Percentiles rank a stretch among this genome's conserved stretches.
These are phyloP conservation scores for Microtus oregoni DNA, from an alignment of 2,113 vertebrate genomes.

Conservation along the genomic window DNA sequence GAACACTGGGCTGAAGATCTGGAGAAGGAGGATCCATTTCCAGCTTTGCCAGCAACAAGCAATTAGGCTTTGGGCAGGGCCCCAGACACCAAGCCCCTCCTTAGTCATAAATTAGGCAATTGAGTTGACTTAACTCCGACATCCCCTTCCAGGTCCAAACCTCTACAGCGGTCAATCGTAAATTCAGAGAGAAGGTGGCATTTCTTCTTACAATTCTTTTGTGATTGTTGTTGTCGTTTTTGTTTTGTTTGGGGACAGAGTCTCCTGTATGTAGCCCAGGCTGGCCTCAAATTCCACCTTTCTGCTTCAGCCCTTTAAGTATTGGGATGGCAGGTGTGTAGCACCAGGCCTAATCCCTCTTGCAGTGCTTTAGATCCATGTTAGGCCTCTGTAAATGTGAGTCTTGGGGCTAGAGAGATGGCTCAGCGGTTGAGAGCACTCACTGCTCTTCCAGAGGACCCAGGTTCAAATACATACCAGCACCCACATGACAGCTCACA, in stretches of 20 bases:
- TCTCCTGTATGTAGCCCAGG: not conserved
- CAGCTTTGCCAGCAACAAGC: constrained; percentile 4
- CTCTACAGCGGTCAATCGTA: not conserved
- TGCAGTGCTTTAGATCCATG: not conserved
- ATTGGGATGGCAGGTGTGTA: not conserved
- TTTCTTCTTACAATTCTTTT: not conserved
- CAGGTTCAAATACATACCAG: too few relatives aligned
- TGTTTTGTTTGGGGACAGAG: not conserved
- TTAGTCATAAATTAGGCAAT: not conserved
- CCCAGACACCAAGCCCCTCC: not conserved
- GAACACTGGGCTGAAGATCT: not conserved
- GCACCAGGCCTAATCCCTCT: not conserved
- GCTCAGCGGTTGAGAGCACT: too few relatives aligned
- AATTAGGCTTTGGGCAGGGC: not conserved
- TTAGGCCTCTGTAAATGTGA: not conserved
- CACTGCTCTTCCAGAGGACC: too few relatives aligned
- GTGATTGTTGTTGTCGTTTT: not conserved
- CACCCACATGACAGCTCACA: too few relatives aligned
- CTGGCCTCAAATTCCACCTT: not conserved
- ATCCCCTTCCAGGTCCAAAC: not conserved
- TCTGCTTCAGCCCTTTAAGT: not conserved
- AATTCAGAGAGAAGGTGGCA: not conserved
- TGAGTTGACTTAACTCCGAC: not conserved
- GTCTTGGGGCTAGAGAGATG: not conserved
- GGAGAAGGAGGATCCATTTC: not conserved